phyloP scores from a whole-genome alignment of 2,797 vertebrate species.

The Hemitrygon akajei region DNA sequence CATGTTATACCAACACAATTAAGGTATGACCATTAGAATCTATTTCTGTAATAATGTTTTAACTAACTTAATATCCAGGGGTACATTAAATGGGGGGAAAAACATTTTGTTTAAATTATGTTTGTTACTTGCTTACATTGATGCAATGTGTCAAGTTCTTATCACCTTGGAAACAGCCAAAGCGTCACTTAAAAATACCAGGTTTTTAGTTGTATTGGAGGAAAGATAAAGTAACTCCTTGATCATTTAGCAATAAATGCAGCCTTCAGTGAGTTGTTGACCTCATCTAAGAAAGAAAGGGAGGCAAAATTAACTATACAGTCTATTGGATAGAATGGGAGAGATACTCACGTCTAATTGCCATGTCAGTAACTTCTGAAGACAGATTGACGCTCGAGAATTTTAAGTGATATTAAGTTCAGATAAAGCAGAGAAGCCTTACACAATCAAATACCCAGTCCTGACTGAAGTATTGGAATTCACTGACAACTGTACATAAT shows the following conservation, averaged over 20 bases:
- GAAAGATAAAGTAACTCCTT: not conserved
- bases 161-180: not conserved
- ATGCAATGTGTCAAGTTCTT: not conserved
- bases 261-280: not conserved
- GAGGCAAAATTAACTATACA: not conserved
- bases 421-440: not conserved
- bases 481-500: not conserved
- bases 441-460: not conserved
- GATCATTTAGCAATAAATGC: not conserved
- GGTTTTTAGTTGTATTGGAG: not conserved
- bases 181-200: not conserved
- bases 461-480: not conserved
- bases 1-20: not conserved
- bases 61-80: not conserved
- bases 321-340: not conserved
- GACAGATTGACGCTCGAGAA: not conserved
- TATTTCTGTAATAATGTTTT: not conserved
- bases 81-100: not conserved
- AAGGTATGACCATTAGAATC: not conserved
- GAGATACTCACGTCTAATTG: not conserved
- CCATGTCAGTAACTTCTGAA: not conserved
- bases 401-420: not conserved
- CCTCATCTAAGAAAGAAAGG: not conserved
- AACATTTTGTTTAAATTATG: not conserved
- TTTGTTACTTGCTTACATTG: not conserved